Evolutionary conservation across 2,113 vertebrate species (phyloP), one percentile per base, ranked within the genome.

Genomic region (Dipodomys spectabilis): DNA sequence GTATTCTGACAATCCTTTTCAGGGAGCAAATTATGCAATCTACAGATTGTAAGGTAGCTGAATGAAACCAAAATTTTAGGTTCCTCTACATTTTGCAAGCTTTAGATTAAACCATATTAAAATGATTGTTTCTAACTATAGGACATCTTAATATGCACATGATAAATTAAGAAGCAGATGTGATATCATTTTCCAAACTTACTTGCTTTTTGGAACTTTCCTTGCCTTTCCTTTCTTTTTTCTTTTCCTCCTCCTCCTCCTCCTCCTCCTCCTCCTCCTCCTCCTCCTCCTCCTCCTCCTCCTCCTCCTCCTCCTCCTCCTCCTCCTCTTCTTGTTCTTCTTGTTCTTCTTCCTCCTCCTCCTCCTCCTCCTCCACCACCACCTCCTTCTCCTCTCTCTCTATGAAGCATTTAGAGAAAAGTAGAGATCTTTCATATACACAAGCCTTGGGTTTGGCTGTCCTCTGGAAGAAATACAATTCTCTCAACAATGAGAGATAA

Each of bases 51-150:
- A 65, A 8, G 39, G 11, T 71, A 23, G 45, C 64, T 87, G 73
- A 90, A 77, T 69, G 69, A 49, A 81, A 30, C 20, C 45, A 49
- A 82, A 73, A 93, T 85, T 82, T 32, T 45, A 2, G 69, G 22
- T 94, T 90, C 32, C 0, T 7, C 30, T 44, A 32, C 44, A 27
- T 79, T 78, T 83, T 39, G 44, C 22, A 71, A 93, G 39, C 67
- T 60, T 15, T 25, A 4, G 16, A 12, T 67, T 88, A 73, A 91
- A 64, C 6, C 16, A 30, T 72, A 20, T 69, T 82, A 60, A 88
- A 72, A 83, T 25, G 19, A 62, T 35, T 91, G 35, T 25, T 95
- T 92, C 82, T 74, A 91, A 75, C 67, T 65, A n/a, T 35, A 86
- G 79, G 53, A 75, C 32, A 92, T 94, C 65, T 16, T 57, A 57